A percentile compares a stretch with the other conserved stretches of the same genome.
Conservation (phyloP, 2,113 vertebrate species). For the Colinus virginianus region DNA sequence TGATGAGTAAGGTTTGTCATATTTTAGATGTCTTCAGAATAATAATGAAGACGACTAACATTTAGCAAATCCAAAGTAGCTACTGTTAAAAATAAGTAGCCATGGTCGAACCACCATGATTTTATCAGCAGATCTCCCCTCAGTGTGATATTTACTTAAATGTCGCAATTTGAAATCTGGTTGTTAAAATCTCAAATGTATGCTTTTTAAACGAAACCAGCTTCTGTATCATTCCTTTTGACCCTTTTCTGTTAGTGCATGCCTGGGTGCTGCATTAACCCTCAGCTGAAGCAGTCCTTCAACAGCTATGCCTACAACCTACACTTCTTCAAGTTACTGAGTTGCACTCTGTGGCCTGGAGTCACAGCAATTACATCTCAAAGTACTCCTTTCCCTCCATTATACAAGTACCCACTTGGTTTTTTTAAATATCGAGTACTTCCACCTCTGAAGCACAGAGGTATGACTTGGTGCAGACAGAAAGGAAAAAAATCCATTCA, state of each 20-base stretch:
- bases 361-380: background rate
- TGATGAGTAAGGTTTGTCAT: background rate
- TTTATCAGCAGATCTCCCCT: background rate
- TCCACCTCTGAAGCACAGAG: background rate
- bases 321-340: background rate
- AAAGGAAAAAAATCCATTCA: background rate
- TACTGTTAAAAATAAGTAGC: background rate
- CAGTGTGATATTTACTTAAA: background rate
- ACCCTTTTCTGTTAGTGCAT: background rate
- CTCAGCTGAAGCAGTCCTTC: background rate
- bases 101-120: background rate
- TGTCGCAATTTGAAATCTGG: background rate
- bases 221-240: background rate
- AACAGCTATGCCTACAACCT: background rate
- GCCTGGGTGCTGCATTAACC: background rate
- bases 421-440: background rate
- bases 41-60: background rate
- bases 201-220: background rate
- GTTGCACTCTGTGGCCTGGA: background rate
- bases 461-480: background rate
- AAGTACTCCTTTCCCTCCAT: background rate
- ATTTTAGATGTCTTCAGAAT: background rate
- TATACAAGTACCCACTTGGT: background rate
- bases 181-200: background rate
- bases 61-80: background rate